A percentile compares a stretch with the other conserved stretches of the same genome.
Conservation (phyloP, 1,140 invertebrate species). For the Danaus melanippus region DNA sequence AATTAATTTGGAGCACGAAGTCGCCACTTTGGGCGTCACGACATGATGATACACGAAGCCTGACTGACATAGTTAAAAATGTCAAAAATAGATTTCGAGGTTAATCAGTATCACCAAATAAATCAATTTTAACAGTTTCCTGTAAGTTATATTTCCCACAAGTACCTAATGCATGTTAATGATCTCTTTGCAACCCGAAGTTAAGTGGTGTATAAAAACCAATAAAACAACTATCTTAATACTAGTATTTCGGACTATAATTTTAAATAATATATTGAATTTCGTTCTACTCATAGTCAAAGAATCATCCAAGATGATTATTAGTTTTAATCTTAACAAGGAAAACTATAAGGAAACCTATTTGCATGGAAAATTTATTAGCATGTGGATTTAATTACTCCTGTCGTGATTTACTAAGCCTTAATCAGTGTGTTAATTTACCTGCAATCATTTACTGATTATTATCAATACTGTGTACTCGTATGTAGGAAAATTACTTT, state of each 20-base stretch:
- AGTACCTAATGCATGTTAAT: too few species aligned
- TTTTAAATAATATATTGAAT: too few species aligned
- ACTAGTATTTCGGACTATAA: too few species aligned
- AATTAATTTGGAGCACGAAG: constrained; percentile 72
- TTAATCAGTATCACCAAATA: constrained; percentile 36
- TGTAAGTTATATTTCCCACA: too few species aligned
- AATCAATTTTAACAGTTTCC: too few species aligned
- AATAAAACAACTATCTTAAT: too few species aligned
- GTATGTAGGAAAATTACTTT: too few species aligned
- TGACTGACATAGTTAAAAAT: constrained; percentile 70
- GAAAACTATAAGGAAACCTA: constrained; percentile 14
- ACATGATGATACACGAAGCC: constrained; percentile 45
- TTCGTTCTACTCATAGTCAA: too few species aligned
- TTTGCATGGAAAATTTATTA: constrained; percentile 11
- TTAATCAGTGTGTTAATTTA: constrained; percentile 13
- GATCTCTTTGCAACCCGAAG: too few species aligned
- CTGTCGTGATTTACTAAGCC: constrained; percentile 8
- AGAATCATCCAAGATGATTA: too few species aligned
- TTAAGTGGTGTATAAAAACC: too few species aligned
- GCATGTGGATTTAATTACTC: constrained; percentile 15
- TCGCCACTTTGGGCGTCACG: constrained; percentile 67
- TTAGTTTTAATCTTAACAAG: constrained; percentile 6
- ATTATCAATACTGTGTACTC: too few species aligned
- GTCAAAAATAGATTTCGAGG: constrained; percentile 60
- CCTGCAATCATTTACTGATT: constrained; percentile 10